Conservation (phyloP, 1,140 invertebrate genomes). For the Brachionus koreanus region DNA sequence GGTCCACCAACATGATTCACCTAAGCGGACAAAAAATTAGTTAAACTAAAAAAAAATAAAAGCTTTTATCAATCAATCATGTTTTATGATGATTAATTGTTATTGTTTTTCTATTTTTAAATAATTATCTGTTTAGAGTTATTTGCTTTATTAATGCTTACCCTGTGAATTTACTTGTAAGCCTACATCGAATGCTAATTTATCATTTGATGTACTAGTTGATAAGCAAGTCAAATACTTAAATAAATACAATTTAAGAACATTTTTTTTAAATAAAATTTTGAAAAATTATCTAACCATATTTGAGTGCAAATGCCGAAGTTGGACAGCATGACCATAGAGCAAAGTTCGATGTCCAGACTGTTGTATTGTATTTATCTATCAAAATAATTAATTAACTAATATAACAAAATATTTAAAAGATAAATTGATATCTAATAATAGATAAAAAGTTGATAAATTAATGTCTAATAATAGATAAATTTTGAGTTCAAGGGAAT, state of each 20-base stretch:
- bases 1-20: conserved; percentile 99
- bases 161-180: conserved; percentile 94
- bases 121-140: neutral
- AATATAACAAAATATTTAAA: no score
- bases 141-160: conserved; percentile 47
- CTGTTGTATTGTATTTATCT: conserved; percentile 33
- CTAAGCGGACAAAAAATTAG: conserved; percentile 54
- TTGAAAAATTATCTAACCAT: conserved; percentile 71
- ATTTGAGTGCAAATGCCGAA: conserved; percentile 94
- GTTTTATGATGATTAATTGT: neutral
- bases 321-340: conserved; percentile 96
- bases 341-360: conserved; percentile 75
- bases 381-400: no score
- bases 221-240: conserved; percentile 96
- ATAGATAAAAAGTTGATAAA: no score
- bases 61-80: neutral
- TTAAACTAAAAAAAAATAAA: no score
- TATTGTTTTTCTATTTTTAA: neutral
- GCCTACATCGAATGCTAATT: conserved; percentile 98
- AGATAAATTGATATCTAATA: no score
- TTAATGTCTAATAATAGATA: no score
- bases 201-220: conserved; percentile 93
- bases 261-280: neutral
- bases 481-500: no score
- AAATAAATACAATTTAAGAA: conserved; percentile 49